Evolutionary conservation across 2,797 vertebrate genomes (phyloP).

Genomic region (Lepus oiostolus): DNA sequence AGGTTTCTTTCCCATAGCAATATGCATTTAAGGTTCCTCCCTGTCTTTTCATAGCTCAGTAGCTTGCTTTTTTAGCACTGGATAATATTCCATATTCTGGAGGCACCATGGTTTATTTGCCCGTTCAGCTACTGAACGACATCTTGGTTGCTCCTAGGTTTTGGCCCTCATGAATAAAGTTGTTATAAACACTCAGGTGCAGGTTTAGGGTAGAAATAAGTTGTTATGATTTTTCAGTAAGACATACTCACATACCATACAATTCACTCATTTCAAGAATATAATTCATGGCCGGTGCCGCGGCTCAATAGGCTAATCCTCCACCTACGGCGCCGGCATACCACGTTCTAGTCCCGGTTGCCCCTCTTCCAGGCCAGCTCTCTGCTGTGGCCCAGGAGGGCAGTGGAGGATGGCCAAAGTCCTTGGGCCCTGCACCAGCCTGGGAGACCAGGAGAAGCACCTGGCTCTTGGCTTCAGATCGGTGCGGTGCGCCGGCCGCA

Average conservation of each 20-base stretch:
- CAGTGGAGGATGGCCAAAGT: no score
- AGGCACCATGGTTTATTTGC: background rate
- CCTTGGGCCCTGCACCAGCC: no score
- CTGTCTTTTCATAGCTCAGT: background rate
- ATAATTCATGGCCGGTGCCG: background rate
- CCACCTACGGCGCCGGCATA: no score
- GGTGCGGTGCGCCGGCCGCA: no score
- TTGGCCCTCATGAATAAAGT: background rate
- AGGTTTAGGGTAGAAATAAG: background rate
- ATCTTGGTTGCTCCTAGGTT: background rate
- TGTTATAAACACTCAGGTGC: background rate
- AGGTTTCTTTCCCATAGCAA: no score
- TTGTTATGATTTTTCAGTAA: background rate
- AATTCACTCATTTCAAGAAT: background rate
- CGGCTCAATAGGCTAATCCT: no score
- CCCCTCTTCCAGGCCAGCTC: no score
- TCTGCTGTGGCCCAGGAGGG: no score
- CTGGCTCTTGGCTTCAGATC: no score
- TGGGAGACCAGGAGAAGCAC: no score
- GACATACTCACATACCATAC: background rate
- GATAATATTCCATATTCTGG: background rate
- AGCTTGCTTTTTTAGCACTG: background rate
- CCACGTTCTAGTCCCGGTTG: no score
- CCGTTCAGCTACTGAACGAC: background rate
- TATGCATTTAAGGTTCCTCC: background rate